These are phyloP conservation scores for Macropus fuliginosus DNA, from an alignment of 2,797 vertebrate genomes.

Conservation along the genomic window DNA sequence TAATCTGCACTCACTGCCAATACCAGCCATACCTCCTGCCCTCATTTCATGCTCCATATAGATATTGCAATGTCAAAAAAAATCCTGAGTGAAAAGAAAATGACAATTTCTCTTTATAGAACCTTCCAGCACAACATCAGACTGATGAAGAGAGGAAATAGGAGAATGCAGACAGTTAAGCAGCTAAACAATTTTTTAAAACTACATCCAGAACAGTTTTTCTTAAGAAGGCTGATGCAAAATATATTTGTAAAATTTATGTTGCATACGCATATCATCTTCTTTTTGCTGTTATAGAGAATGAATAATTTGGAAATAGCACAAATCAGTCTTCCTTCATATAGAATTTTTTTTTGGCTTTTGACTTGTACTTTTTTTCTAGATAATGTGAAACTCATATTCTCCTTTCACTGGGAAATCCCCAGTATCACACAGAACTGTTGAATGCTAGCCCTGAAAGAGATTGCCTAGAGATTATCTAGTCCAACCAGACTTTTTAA, in stretches of 20 bases:
- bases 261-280: background rate
- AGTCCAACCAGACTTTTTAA: slow-evolving; percentile 32
- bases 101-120: background rate
- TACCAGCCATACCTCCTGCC: background rate
- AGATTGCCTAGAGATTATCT: background rate
- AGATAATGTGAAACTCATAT: background rate
- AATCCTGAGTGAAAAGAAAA: background rate
- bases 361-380: background rate
- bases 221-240: background rate
- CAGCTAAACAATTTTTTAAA: background rate
- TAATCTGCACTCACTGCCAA: background rate
- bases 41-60: background rate
- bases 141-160: background rate
- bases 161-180: background rate
- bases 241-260: slow-evolving; percentile 13
- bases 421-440: background rate
- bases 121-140: background rate
- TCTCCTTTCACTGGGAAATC: slow-evolving; percentile 27
- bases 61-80: background rate
- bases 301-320: background rate
- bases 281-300: background rate
- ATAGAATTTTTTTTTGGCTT: background rate
- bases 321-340: background rate
- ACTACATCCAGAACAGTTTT: background rate
- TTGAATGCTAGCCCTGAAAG: background rate